Evolutionary conservation across 2,797 vertebrate genomes (phyloP).

Genomic region (Erithacus rubecula): DNA sequence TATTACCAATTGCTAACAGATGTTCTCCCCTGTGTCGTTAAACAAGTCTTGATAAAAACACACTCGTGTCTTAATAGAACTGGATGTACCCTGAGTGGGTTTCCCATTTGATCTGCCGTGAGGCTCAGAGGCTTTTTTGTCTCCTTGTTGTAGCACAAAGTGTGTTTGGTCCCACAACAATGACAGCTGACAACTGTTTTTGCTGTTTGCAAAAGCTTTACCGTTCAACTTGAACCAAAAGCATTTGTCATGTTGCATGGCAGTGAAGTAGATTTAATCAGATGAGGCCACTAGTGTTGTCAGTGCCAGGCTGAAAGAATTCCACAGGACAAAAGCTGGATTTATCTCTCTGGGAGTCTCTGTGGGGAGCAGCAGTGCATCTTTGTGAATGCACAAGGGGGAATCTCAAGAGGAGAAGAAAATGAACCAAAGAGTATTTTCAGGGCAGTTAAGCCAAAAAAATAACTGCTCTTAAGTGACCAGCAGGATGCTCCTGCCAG

Average conservation of each 20-base stretch:
- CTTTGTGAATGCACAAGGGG: background rate
- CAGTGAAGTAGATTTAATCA: conserved; percentile 57
- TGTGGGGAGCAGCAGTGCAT: background rate
- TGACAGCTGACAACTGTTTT: conserved; percentile 56
- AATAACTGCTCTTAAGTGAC: background rate
- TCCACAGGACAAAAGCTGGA: conserved; percentile 45
- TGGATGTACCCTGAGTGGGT: background rate
- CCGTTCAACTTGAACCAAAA: conserved; percentile 55
- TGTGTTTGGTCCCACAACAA: conserved; percentile 6
- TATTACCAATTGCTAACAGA: background rate
- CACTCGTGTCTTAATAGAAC: background rate
- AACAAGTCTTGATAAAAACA: conserved; percentile 25
- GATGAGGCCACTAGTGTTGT: background rate
- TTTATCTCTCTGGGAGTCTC: conserved; percentile 26
- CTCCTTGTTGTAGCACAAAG: background rate
- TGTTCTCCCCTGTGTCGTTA: conserved; percentile 17
- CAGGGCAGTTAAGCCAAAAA: background rate
- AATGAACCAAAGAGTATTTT: background rate
- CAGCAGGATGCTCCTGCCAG: background rate
- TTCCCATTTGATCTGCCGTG: conserved; percentile 15
- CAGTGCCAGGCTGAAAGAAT: conserved; percentile 40
- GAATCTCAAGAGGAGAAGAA: conserved; percentile 13
- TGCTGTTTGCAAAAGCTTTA: conserved; percentile 43
- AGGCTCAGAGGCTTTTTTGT: conserved; percentile 17
- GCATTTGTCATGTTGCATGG: conserved; percentile 36